Base-by-base conservation (phyloP, 2,797 vertebrate species). In the Borostomias antarcticus region DNA sequence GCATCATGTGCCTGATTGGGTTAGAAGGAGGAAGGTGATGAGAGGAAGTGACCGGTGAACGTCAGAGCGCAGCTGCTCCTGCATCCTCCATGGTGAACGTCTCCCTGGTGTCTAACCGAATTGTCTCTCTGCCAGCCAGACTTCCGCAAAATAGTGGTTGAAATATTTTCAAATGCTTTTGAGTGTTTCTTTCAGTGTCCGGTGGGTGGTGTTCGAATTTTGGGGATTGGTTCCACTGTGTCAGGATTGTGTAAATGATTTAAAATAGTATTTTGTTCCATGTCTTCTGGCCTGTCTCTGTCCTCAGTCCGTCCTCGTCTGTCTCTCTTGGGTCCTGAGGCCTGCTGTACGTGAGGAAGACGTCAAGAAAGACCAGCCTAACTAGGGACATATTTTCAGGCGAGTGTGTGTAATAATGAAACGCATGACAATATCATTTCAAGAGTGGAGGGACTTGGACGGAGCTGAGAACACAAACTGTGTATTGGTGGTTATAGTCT, bases 401-500 rank as follows among this genome's bases (percentile, higher is more conserved):
- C n/a, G n/a, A n/a, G n/a, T n/a, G n/a, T n/a, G n/a, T 5, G 7
- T 43, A n/a, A 29, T 57, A 23, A 53, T 48, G 17, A 60, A 59
- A 56, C 40, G 43, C 45, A 30, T 0, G 17, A 29, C 8, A 30
- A 53, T 37, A 28, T 40, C 56, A 47, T 40, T 11, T 10, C 1
- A 53, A 30, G 37, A 23, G 51, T 1, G n/a, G 5, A 28, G 33
- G 35, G 15, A 56, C 15, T 2, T 33, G 2, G 2, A 2, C 9
- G 51, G n/a, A 13, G 35, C 33, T 43, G 26, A 37, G 13, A 43
- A 23, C 33, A 35, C 29, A 72, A 65, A 35, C 8, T 10, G 7
- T n/a, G 23, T 50, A 3, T 58, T 15, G 58, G 43, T 60, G 56
- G 64, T 56, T 54, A 50, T 50, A n/a, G n/a, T n/a, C n/a, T n/a